These are phyloP conservation scores for Echinometra lucunter DNA, from an alignment of 53 echinoderm and acorn worm species.

Conservation along the genomic window DNA sequence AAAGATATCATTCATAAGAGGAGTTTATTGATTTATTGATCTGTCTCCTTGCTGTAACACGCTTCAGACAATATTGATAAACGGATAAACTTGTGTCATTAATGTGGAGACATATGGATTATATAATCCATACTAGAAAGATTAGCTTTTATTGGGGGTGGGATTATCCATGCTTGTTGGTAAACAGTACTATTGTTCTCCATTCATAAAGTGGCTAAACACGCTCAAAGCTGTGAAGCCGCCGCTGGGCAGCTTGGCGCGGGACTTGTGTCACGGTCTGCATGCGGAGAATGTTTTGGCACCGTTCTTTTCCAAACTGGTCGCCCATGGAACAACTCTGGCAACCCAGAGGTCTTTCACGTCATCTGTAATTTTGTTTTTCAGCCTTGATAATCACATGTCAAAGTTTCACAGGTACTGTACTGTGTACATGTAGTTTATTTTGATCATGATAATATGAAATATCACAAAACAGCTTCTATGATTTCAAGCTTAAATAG, in stretches of 20 bases:
- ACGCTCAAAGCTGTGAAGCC: conserved; percentile 29
- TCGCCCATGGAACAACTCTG: neutral
- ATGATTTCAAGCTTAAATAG: too few species aligned
- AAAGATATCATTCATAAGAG: neutral
- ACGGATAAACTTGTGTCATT: conserved; percentile 34
- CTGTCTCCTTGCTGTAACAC: neutral
- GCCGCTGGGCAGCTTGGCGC: conserved; percentile 4
- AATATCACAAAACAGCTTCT: too few species aligned
- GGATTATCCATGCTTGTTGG: conserved; percentile 48
- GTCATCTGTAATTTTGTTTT: neutral
- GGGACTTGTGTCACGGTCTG: conserved; percentile 49
- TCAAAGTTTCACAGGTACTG: neutral
- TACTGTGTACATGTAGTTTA: too few species aligned
- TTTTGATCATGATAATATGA: too few species aligned
- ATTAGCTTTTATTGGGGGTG: conserved; percentile 32
- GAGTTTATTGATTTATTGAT: conserved; percentile 50
- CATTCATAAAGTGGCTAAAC: conserved; percentile 8
- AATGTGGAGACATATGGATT: conserved; percentile 58
- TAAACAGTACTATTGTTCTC: conserved; percentile 54
- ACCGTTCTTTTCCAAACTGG: neutral
- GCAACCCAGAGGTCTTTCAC: neutral
- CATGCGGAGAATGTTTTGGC: neutral
- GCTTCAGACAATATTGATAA: conserved; percentile 38
- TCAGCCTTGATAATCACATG: neutral
- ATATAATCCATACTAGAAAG: conserved; percentile 51